Evolutionary conservation across 2,113 vertebrate species (phyloP).

Genomic region (Ascaphus truei): DNA sequence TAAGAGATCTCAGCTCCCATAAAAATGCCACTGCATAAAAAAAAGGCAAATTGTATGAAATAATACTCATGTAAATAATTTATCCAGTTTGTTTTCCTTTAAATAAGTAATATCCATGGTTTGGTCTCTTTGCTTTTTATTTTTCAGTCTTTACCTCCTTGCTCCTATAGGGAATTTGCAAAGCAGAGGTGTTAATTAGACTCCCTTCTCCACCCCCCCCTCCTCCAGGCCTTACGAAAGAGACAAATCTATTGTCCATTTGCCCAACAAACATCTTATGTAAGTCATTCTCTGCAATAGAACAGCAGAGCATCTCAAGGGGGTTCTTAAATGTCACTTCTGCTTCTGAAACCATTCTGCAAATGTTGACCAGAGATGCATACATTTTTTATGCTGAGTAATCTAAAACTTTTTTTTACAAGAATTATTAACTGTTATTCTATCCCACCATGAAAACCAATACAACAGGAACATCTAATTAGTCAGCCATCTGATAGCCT

Average conservation of each 20-base stretch:
- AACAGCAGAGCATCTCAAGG: conserved; percentile 34
- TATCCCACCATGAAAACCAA: conserved; percentile 63
- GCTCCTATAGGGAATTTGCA: no score
- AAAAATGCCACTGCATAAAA: no score
- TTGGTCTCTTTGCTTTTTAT: no score
- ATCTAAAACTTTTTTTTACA: conserved; percentile 62
- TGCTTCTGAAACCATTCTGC: conserved; percentile 47
- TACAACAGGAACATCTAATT: conserved; percentile 63
- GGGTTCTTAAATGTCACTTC: conserved; percentile 47
- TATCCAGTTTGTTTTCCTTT: no score
- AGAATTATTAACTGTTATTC: conserved; percentile 66
- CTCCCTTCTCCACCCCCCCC: no score
- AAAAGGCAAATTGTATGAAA: no score
- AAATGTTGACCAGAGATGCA: conserved; percentile 52
- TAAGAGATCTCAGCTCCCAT: no score
- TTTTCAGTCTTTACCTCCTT: no score
- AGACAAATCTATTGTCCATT: neutral
- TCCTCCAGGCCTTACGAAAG: neutral
- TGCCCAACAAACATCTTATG: neutral
- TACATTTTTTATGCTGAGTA: conserved; percentile 73
- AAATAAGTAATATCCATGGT: no score
- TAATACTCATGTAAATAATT: no score
- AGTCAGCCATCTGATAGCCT: conserved; percentile 54
- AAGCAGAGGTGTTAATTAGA: no score
- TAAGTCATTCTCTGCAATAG: neutral